These are phyloP conservation scores for Mesocricetus auratus DNA, from an alignment of 2,113 vertebrate genomes.

Conservation along the genomic window DNA sequence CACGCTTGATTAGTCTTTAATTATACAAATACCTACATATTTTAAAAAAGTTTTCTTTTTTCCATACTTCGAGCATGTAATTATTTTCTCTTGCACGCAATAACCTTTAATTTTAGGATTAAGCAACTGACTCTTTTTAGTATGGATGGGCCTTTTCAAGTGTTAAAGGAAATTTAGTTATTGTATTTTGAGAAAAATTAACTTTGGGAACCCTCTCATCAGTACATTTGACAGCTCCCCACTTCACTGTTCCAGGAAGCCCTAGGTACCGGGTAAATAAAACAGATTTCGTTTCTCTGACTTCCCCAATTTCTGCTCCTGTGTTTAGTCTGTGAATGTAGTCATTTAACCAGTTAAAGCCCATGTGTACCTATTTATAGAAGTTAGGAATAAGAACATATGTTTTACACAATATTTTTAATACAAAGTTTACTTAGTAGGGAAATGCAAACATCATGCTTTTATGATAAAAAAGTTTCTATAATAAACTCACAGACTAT, in stretches of 20 bases:
- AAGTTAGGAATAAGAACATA: conserved; percentile 4
- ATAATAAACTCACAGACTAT: conserved; percentile 25
- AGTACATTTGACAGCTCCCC: conserved; percentile 83
- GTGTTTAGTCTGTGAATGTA: conserved; percentile 10
- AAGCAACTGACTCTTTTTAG: conserved; percentile 91
- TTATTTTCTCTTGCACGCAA: conserved; percentile 92
- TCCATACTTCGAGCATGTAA: conserved; percentile 91
- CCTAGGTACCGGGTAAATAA: conserved; percentile 81
- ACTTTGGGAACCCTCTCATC: conserved; percentile 88
- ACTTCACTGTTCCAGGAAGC: conserved; percentile 80
- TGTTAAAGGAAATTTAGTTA: conserved; percentile 90
- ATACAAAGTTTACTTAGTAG: not conserved
- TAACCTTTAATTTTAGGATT: conserved; percentile 93
- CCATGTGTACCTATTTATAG: not conserved
- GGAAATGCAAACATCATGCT: not conserved
- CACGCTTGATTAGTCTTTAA: conserved; percentile 95
- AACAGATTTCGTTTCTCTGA: conserved; percentile 56
- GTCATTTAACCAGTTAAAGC: conserved; percentile 9
- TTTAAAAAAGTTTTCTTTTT: conserved; percentile 90
- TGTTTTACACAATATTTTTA: conserved; percentile 46
- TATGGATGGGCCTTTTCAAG: conserved; percentile 90
- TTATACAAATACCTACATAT: conserved; percentile 93
- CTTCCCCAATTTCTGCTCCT: not conserved
- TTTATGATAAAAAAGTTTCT: conserved; percentile 5
- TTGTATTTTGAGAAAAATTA: conserved; percentile 89